phyloP scores from a whole-genome alignment of 2,113 vertebrate species.

The Campylomormyrus numenius region DNA sequence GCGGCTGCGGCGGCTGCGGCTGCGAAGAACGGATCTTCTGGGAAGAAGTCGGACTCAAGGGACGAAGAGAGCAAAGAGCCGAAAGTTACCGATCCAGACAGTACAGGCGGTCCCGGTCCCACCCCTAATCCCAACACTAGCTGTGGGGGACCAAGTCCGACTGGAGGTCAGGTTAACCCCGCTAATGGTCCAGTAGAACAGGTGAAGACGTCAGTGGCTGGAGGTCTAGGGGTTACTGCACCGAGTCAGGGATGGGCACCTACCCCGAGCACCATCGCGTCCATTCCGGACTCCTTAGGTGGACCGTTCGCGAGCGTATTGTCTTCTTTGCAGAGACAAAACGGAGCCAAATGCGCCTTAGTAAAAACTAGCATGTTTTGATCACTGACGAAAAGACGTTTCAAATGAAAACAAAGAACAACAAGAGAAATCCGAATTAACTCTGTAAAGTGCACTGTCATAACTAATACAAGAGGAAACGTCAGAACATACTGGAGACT shows the following conservation, averaged over 20 bases:
- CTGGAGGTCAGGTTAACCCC: constrained; percentile 63
- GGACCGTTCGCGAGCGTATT: constrained; percentile 91
- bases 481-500: neutral
- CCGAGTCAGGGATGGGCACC: constrained; percentile 82
- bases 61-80: constrained; percentile 92
- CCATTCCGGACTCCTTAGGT: constrained; percentile 91
- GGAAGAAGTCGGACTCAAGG: constrained; percentile 80
- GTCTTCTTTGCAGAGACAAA: constrained; percentile 93
- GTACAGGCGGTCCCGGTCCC: constrained; percentile 84
- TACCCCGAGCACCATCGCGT: constrained; percentile 79
- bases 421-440: neutral
- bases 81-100: constrained; percentile 90
- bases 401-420: neutral
- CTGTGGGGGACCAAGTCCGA: constrained; percentile 79
- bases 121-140: constrained; percentile 75
- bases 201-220: constrained; percentile 64
- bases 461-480: constrained; percentile 32
- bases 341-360: constrained; percentile 86
- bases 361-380: constrained; percentile 96
- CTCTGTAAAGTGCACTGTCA: constrained; percentile 46
- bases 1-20: constrained; percentile 84
- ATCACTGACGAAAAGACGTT: constrained; percentile 37
- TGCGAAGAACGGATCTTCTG: constrained; percentile 77
- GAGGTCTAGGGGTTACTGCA: constrained; percentile 65
- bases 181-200: constrained; percentile 63